Evolutionary conservation across 1,140 invertebrate species (phyloP).

Genomic region (Homalodisca vitripennis): DNA sequence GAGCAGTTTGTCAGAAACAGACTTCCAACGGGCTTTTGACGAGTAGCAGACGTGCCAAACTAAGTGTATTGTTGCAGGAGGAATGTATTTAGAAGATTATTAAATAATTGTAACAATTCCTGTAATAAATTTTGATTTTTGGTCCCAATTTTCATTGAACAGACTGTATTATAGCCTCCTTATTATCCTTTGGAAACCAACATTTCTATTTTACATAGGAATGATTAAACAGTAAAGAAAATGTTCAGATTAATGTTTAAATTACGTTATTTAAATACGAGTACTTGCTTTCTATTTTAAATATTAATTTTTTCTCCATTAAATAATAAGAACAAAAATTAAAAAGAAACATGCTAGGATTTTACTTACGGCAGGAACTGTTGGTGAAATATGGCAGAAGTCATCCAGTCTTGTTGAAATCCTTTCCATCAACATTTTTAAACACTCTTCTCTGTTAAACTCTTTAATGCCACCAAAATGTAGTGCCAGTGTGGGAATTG

Average conservation of each 20-base stretch:
- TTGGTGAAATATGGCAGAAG: neutral
- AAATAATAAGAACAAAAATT: neutral
- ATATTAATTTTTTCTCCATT: too few species aligned
- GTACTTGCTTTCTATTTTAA: too few species aligned
- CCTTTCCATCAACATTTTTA: neutral
- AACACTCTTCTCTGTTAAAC: constrained; percentile 16
- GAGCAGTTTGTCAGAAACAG: neutral
- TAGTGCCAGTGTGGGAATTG: neutral
- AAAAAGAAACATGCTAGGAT: neutral
- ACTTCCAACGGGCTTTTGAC: neutral
- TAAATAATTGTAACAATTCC: neutral
- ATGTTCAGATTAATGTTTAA: too few species aligned
- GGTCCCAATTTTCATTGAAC: too few species aligned
- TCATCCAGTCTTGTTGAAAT: neutral
- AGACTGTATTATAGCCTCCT: too few species aligned
- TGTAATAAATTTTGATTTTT: neutral
- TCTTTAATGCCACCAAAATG: neutral
- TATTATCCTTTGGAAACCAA: too few species aligned
- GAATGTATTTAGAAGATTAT: neutral
- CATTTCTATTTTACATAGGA: too few species aligned
- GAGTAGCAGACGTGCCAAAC: too few species aligned
- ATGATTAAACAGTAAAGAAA: too few species aligned
- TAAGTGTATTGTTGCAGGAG: too few species aligned
- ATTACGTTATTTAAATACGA: too few species aligned
- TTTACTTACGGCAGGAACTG: neutral